Percentiles rank a stretch among this genome's conserved stretches.
These are phyloP conservation scores for Chaenodraco wilsoni DNA, from an alignment of 2,797 vertebrate species.

Conservation along the genomic window DNA sequence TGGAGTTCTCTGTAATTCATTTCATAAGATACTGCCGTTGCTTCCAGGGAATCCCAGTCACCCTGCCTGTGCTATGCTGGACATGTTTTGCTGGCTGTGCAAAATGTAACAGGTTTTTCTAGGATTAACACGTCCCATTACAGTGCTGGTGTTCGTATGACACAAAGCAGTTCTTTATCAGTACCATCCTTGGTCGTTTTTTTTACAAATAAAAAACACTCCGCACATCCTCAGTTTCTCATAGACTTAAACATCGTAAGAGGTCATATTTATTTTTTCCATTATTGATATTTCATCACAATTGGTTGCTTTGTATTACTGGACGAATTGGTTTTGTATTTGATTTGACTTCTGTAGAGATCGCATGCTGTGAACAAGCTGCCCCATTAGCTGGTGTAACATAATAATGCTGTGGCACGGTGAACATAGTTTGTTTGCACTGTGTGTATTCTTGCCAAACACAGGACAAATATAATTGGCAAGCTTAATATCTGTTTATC, in stretches of 20 bases:
- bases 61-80: constrained; percentile 32
- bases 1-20: constrained; percentile 24
- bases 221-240: constrained; percentile 16
- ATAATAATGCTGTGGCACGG: constrained; percentile 36
- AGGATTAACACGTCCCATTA: constrained; percentile 66
- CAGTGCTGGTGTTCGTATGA: constrained; percentile 32
- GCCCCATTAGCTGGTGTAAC: constrained; percentile 26
- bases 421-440: constrained; percentile 23
- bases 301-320: constrained; percentile 12
- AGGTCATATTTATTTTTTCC: not conserved
- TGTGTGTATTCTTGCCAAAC: constrained; percentile 29
- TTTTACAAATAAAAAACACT: constrained; percentile 30
- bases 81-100: constrained; percentile 43
- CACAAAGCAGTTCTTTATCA: constrained; percentile 43
- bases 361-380: constrained; percentile 33
- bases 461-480: constrained; percentile 21
- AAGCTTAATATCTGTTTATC: constrained; percentile 27
- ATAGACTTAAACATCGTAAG: constrained; percentile 2
- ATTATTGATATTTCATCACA: constrained; percentile 2
- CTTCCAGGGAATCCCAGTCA: constrained; percentile 52
- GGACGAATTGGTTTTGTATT: constrained; percentile 32
- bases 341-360: constrained; percentile 5
- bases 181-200: constrained; percentile 37
- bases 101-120: constrained; percentile 54
- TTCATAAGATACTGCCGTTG: constrained; percentile 31